Evolutionary conservation across 2,888 invertebrate species (phyloP), one percentile per base, ranked within the genome.

Genomic region (Coenonympha arcania): DNA sequence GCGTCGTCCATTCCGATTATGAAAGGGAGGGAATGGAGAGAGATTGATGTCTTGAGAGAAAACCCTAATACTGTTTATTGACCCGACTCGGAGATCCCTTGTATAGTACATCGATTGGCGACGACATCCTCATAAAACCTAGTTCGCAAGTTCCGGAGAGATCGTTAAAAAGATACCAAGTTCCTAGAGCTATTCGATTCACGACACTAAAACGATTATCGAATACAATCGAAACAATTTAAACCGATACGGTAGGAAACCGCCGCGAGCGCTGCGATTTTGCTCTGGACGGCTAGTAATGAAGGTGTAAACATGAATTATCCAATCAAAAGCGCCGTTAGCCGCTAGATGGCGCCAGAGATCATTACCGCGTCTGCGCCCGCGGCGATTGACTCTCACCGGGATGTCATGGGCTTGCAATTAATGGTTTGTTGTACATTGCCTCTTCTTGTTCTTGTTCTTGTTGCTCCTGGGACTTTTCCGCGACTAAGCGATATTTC

Each of bases 231-330:
- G 42, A 42, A 36, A 41, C 28, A 39, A 43, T 37, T 47, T 26
- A 28, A 30, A 53, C 34, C 49, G 46, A 42, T 55, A 56, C 55
- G 49, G 46, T 47, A 51, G 52, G 48, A 41, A 42, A 48, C 16
- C 45, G 50, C 58, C 49, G 37, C 41, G 24, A 50, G 58, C 58
- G 51, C 33, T 33, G 26, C 31, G 48, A 51, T 56, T 49, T n/a
- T 11, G 30, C 15, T 31, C 56, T 54, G 47, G 49, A 50, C 48
- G 48, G 43, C 36, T 61, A 24, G 33, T 72, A 73, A 75, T 76
- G 66, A 68, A 77, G 71, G 72, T 74, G 72, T 75, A 74, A 72
- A 76, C 72, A 76, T 73, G 71, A 74, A 80, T 80, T 75, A 79
- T 71, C 78, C 74, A 80, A 81, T 82, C 79, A 44, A 66, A 64